Percentiles rank a stretch among this genome's conserved stretches.
These are phyloP conservation scores for Eristalis pertinax DNA, from an alignment of 2,888 invertebrate genomes.

Conservation along the genomic window DNA sequence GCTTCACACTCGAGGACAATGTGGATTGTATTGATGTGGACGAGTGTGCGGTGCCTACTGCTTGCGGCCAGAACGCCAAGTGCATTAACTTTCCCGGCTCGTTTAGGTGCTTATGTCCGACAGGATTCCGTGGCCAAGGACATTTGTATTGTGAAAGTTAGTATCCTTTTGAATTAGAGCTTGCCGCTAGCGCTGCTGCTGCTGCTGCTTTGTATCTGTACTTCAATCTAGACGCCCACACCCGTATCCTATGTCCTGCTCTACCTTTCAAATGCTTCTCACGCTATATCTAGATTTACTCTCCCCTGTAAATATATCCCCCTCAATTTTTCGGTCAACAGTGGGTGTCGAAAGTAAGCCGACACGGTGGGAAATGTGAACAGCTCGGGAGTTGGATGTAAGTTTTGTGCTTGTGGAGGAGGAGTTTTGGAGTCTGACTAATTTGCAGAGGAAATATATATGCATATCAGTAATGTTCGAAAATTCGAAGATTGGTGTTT, in stretches of 20 bases:
- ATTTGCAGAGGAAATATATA: background rate
- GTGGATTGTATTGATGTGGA: slow-evolving; percentile 88
- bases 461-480: background rate
- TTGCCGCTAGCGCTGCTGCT: slow-evolving; percentile 15
- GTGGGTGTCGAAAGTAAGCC: background rate
- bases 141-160: slow-evolving; percentile 89
- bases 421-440: background rate
- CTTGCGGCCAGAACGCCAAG: slow-evolving; percentile 89
- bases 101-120: slow-evolving; percentile 89
- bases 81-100: slow-evolving; percentile 92
- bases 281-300: slow-evolving; percentile 47
- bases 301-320: slow-evolving; percentile 34
- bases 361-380: slow-evolving; percentile 12
- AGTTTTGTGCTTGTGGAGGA: background rate
- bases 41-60: slow-evolving; percentile 86
- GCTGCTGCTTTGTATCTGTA: slow-evolving; percentile 24
- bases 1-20: slow-evolving; percentile 84
- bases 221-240: background rate
- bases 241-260: slow-evolving; percentile 17
- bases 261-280: slow-evolving; percentile 54
- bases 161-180: slow-evolving; percentile 79
- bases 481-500: background rate
- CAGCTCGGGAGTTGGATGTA: background rate
- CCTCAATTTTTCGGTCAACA: background rate
- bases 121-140: slow-evolving; percentile 89